A percentile compares a stretch with the other conserved stretches of the same genome.
Evolutionary conservation across 2,888 invertebrate genomes (phyloP).

Genomic region (Pammene aurita): DNA sequence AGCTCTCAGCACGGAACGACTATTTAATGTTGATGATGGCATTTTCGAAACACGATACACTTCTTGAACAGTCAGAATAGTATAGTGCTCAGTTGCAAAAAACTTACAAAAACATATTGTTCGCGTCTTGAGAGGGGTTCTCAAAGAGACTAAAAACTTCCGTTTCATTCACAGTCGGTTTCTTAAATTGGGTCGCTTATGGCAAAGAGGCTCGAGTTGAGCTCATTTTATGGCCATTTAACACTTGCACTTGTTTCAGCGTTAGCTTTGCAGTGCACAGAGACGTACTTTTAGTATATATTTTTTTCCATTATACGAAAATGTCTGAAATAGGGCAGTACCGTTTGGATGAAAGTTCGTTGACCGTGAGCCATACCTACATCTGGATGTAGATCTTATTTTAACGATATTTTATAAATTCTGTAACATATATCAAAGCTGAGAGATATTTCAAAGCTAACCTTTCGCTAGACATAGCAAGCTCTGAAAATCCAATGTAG

Average conservation of each 20-base stretch:
- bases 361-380: not conserved
- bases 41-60: too few relatives aligned
- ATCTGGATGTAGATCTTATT: too few relatives aligned
- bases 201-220: conserved; percentile 20
- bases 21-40: too few relatives aligned
- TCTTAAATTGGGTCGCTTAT: conserved; percentile 35
- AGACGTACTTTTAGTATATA: not conserved
- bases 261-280: not conserved
- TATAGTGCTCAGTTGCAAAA: not conserved
- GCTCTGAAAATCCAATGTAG: too few relatives aligned
- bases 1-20: too few relatives aligned
- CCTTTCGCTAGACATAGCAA: too few relatives aligned
- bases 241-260: conserved; percentile 10
- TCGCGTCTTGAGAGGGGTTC: conserved; percentile 3
- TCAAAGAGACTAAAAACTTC: conserved; percentile 40
- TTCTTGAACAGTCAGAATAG: too few relatives aligned
- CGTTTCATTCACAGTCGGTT: conserved; percentile 29
- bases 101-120: conserved; percentile 19
- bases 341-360: not conserved
- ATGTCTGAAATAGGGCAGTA: too few relatives aligned
- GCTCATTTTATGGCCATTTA: conserved; percentile 26
- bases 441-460: too few relatives aligned
- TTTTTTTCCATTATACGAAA: too few relatives aligned
- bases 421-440: too few relatives aligned
- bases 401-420: too few relatives aligned